These are phyloP conservation scores for Metaphire vulgaris DNA, from an alignment of 1,140 invertebrate genomes.

Conservation along the genomic window DNA sequence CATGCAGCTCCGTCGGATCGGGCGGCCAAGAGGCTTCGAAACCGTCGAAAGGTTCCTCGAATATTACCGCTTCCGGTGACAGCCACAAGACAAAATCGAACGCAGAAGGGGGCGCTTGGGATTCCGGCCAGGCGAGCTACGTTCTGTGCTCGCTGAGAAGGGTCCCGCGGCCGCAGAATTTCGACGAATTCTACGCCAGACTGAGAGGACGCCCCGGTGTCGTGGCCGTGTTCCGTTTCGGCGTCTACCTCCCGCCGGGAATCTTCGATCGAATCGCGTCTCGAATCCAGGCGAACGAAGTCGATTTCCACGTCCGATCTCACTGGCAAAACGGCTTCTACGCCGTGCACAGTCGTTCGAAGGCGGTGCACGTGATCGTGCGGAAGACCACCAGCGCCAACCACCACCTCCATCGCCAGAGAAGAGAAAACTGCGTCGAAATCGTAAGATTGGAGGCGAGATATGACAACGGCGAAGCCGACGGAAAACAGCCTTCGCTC, in stretches of 20 bases:
- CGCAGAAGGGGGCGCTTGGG: too few species aligned
- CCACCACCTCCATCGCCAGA: neutral
- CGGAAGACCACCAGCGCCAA: constrained; percentile 33
- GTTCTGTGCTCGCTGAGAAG: too few species aligned
- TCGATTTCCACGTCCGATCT: constrained; percentile 35
- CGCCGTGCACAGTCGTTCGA: constrained; percentile 32
- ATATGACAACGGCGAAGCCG: constrained; percentile 33
- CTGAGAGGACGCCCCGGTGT: constrained; percentile 30
- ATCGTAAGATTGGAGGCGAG: constrained; percentile 36
- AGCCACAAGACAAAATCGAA: too few species aligned
- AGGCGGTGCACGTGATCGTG: neutral
- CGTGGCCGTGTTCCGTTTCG: constrained; percentile 35
- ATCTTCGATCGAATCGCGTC: constrained; percentile 42
- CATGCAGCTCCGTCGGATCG: too few species aligned
- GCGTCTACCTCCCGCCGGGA: constrained; percentile 43
- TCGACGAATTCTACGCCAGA: constrained; percentile 31
- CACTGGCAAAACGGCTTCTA: constrained; percentile 46
- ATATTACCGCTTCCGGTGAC: too few species aligned
- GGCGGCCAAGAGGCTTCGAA: too few species aligned
- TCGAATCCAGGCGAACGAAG: constrained; percentile 34
- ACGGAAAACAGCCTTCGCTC: constrained; percentile 35
- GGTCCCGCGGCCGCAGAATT: constrained; percentile 32
- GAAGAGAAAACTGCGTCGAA: neutral
- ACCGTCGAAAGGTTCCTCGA: too few species aligned
- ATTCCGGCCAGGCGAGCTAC: too few species aligned